Base-by-base conservation (phyloP, 2,888 invertebrate genomes). In the Volucella bombylans region DNA sequence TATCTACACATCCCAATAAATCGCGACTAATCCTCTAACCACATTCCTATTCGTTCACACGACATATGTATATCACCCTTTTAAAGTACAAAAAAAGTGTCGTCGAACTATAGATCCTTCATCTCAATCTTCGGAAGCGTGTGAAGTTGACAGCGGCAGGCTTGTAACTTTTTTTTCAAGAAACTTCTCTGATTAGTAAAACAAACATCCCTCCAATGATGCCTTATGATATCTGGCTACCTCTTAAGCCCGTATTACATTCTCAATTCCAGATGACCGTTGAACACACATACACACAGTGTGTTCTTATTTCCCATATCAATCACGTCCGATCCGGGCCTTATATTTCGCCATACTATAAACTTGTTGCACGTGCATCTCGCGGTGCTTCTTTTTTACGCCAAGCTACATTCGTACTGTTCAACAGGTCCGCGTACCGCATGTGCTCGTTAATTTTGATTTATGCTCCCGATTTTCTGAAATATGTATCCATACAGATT, bases 361-460 rank as follows among this genome's bases (percentile, higher is more conserved):
- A 31, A 71, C 81, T 65, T 81, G 81, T 76, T 72, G 68, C 72
- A 79, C 78, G 79, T 78, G 68, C 61, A 62, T 55, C 38, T 43
- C 45, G 50, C 55, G 55, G 38, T 31, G 43, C 38, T 49, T 41
- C 61, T 72, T 71, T 41, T 50, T 23, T 14, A 14, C 41, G 59
- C 14, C 14, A 45, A 18, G 23, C 52, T 43, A 43, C 12, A 43
- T 10, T 45, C n/a, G 10, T 73, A 68, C 73, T 68, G 79, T 79
- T 68, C 73, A 82, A 79, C 82, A 82, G 82, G 82, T 82, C 78
- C 73, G 78, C 73, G 78, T 82, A 79, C 78, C 73, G 78, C 73
- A 72, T 82, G 82, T 79, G 82, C 79, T 82, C 82, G 82, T 82
- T 82, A 82, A 79, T 79, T 82, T 82, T 82, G 82, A 82, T 82